phyloP scores from a whole-genome alignment of 2,888 invertebrate species.

The Brachyptera putata region DNA sequence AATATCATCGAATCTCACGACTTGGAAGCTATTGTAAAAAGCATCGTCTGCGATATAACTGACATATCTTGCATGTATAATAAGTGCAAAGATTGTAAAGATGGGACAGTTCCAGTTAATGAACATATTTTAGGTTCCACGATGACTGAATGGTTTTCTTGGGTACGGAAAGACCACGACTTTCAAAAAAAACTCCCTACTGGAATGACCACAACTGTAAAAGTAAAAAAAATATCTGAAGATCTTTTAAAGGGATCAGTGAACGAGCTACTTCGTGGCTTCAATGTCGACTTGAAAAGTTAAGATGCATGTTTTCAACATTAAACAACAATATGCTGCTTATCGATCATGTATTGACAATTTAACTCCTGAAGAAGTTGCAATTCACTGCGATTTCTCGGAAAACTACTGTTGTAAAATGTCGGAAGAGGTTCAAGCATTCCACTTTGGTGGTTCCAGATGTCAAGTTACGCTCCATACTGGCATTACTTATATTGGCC shows the following conservation, averaged over 20 bases:
- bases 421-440: neutral
- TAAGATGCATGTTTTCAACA: neutral
- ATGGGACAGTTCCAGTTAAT: neutral
- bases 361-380: neutral
- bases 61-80: conserved; percentile 7
- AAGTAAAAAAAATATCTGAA: too few relatives aligned
- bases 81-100: neutral
- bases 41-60: conserved; percentile 1
- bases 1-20: neutral
- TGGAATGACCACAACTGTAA: too few relatives aligned
- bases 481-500: neutral
- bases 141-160: too few relatives aligned
- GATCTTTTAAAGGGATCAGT: too few relatives aligned
- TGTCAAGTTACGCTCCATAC: neutral
- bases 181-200: too few relatives aligned
- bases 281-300: conserved; percentile 9
- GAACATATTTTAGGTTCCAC: neutral
- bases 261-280: too few relatives aligned
- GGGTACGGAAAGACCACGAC: too few relatives aligned
- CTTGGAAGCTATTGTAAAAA: neutral
- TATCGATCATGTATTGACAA: conserved; percentile 4
- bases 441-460: neutral
- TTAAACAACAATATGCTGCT: neutral
- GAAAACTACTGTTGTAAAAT: neutral
- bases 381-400: neutral